Evolutionary conservation across 2,113 vertebrate species (phyloP).

Genomic region (Silurus glanis): DNA sequence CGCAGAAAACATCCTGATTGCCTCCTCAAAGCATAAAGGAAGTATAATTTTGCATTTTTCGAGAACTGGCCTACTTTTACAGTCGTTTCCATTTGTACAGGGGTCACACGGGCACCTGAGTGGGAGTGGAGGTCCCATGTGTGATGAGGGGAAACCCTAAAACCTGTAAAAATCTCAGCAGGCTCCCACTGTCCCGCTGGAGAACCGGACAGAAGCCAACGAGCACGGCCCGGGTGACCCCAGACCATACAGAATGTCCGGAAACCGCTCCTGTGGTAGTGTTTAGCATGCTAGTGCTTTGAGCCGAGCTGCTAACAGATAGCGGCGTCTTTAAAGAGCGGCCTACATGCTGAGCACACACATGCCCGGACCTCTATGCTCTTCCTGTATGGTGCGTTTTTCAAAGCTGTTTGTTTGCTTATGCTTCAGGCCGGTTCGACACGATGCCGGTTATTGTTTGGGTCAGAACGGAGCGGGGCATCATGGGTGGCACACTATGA

Average conservation of each 20-base stretch:
- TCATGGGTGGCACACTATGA: conserved; percentile 28
- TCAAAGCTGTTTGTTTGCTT: conserved; percentile 73
- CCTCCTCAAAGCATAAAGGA: not conserved
- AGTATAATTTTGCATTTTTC: not conserved
- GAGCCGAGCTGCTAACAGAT: conserved; percentile 81
- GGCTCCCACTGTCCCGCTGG: conserved; percentile 13
- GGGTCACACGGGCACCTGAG: conserved; percentile 26
- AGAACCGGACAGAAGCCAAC: conserved; percentile 7
- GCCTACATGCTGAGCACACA: conserved; percentile 59
- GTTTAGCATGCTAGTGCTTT: conserved; percentile 73
- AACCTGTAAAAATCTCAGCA: conserved; percentile 15
- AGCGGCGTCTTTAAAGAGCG: conserved; percentile 68
- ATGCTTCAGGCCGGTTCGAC: conserved; percentile 60
- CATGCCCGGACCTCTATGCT: conserved; percentile 76
- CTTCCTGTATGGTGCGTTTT: conserved; percentile 36
- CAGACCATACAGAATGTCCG: conserved; percentile 75
- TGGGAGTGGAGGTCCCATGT: conserved; percentile 18
- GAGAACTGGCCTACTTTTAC: not conserved
- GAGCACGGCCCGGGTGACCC: not conserved
- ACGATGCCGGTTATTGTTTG: conserved; percentile 26
- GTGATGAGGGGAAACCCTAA: conserved; percentile 8
- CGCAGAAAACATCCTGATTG: not conserved
- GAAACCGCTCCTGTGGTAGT: conserved; percentile 76
- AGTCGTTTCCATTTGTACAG: conserved; percentile 1
- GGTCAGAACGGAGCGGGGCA: conserved; percentile 8